Percentiles rank a stretch among this genome's conserved stretches.
Conservation (phyloP, 2,113 vertebrate species). For the Catharus bicknelli region DNA sequence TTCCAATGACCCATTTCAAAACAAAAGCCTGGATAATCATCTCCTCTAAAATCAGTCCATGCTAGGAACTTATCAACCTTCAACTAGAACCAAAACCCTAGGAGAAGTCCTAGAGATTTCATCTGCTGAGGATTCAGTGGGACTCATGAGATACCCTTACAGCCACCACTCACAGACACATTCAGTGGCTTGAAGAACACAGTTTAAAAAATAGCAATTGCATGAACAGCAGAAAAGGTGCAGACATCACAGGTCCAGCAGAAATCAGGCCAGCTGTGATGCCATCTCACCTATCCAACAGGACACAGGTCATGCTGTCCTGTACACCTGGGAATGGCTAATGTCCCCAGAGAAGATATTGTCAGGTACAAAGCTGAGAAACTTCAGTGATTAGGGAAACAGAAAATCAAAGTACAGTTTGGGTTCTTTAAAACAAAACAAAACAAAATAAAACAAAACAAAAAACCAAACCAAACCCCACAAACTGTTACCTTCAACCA, state of each 20-base stretch:
- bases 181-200: neutral
- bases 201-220: neutral
- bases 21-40: neutral
- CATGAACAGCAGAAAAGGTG: neutral
- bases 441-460: neutral
- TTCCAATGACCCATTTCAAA: neutral
- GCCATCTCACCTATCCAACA: neutral
- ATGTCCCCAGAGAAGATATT: neutral
- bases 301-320: neutral
- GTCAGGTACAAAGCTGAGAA: neutral
- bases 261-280: neutral
- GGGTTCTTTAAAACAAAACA: neutral
- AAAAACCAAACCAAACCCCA: neutral
- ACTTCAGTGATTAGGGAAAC: neutral
- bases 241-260: neutral
- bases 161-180: neutral
- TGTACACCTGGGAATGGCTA: neutral
- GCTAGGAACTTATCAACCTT: neutral
- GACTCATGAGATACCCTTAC: neutral
- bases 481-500: neutral
- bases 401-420: neutral
- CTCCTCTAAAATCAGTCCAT: neutral
- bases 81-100: neutral
- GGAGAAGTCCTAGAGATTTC: neutral
- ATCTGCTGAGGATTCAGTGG: neutral